Conservation (phyloP, 2,113 vertebrate species). For the Anoplopoma fimbria region DNA sequence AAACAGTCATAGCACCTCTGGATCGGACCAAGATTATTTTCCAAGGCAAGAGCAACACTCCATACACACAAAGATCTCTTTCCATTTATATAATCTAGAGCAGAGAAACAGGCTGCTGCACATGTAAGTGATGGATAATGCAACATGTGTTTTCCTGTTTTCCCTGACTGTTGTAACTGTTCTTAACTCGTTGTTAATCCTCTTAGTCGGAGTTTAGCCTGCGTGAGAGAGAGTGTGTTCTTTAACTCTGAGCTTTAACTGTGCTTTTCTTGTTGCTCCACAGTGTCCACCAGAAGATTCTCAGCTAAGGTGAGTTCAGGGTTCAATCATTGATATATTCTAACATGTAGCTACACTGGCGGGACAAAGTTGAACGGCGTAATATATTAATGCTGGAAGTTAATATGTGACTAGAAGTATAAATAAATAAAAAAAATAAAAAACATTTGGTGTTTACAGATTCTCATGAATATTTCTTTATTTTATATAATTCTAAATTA, state of each 20-base stretch:
- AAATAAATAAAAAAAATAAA: not conserved
- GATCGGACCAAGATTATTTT: slow-evolving; percentile 99
- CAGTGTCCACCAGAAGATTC: slow-evolving; percentile 96
- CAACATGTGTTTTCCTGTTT: slow-evolving; percentile 32
- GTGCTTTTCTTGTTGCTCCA: slow-evolving; percentile 62
- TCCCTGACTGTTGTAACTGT: slow-evolving; percentile 12
- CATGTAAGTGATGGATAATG: too few relatives aligned
- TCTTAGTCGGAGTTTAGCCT: slow-evolving; percentile 70
- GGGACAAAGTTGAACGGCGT: not conserved
- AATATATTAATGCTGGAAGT: not conserved
- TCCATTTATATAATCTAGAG: not conserved
- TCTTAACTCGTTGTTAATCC: slow-evolving; percentile 57
- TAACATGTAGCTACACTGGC: not conserved
- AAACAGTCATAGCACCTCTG: slow-evolving; percentile 95
- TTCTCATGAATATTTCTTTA: not conserved
- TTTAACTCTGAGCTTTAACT: slow-evolving; percentile 36
- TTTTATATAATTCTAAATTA: not conserved
- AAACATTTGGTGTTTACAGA: not conserved
- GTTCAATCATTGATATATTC: not conserved
- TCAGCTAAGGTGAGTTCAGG: slow-evolving; percentile 93
- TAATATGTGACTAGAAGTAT: not conserved
- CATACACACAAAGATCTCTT: not conserved
- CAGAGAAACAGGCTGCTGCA: not conserved
- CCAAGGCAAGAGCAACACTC: slow-evolving; percentile 86
- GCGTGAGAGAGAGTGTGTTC: slow-evolving; percentile 3